Conservation (phyloP, 2,888 invertebrate species). For the Venusia cambrica region DNA sequence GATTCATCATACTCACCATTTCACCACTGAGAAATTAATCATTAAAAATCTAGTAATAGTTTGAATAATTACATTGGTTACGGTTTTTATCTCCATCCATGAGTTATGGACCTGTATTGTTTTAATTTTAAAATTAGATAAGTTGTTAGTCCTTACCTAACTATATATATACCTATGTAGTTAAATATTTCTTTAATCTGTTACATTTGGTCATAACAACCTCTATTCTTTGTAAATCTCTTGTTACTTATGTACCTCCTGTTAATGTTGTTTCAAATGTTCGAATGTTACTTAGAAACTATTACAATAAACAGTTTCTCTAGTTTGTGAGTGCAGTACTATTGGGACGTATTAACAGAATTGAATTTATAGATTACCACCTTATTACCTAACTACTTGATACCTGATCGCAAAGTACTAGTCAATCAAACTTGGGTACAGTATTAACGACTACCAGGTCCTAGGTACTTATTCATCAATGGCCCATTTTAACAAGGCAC, state of each 20-base stretch:
- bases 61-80: slow-evolving; percentile 12
- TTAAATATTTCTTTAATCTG: no score
- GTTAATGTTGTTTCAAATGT: slow-evolving; percentile 39
- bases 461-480: slow-evolving; percentile 10
- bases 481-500: no score
- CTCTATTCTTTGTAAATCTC: slow-evolving; percentile 37
- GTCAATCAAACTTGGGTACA: slow-evolving; percentile 46
- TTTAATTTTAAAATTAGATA: slow-evolving; percentile 10
- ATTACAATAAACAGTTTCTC: slow-evolving; percentile 31
- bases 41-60: slow-evolving; percentile 15
- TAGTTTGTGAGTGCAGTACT: slow-evolving; percentile 46
- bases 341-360: slow-evolving; percentile 32
- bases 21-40: slow-evolving; percentile 13
- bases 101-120: slow-evolving; percentile 12
- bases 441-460: no score
- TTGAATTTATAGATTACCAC: slow-evolving; percentile 21
- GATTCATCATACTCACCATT: slow-evolving; percentile 25
- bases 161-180: no score
- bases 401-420: slow-evolving; percentile 40
- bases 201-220: slow-evolving; percentile 41
- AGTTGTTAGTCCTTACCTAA: slow-evolving; percentile 2
- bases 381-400: slow-evolving; percentile 19
- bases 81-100: slow-evolving; percentile 6
- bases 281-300: slow-evolving; percentile 40
- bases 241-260: no score